phyloP scores from a whole-genome alignment of 2,113 vertebrate genomes.

The Pan troglodytes region DNA sequence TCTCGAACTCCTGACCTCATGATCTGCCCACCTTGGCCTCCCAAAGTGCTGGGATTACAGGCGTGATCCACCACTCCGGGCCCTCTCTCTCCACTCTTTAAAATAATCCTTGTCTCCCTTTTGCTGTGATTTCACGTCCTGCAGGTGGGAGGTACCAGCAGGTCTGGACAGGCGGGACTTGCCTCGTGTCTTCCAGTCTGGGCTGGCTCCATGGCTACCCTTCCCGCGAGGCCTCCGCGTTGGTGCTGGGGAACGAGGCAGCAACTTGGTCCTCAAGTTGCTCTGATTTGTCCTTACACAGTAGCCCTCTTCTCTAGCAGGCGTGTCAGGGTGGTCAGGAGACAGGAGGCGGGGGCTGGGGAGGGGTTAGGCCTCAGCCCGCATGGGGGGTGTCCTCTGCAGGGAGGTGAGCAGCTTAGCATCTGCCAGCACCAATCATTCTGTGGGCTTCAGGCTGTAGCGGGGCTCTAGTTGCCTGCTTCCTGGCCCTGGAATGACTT shows the following conservation, averaged over 20 bases:
- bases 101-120: fast-evolving
- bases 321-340: background rate
- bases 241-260: background rate
- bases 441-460: background rate
- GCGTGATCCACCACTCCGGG: fast-evolving
- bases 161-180: background rate
- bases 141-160: fast-evolving
- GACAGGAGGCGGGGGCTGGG: background rate
- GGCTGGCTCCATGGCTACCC: background rate
- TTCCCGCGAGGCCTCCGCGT: background rate
- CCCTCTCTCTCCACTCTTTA: no score
- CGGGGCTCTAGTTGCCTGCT: background rate
- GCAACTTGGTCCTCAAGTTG: background rate
- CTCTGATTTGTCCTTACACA: background rate
- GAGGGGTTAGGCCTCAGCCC: background rate
- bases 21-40: no score
- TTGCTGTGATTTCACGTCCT: background rate
- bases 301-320: background rate
- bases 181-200: no score
- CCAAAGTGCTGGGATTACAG: no score
- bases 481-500: background rate
- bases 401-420: background rate
- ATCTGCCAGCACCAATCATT: background rate
- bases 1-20: no score
- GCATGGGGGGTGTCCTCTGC: background rate